phyloP scores from a whole-genome alignment of 2,113 vertebrate genomes.

The Caracal caracal region DNA sequence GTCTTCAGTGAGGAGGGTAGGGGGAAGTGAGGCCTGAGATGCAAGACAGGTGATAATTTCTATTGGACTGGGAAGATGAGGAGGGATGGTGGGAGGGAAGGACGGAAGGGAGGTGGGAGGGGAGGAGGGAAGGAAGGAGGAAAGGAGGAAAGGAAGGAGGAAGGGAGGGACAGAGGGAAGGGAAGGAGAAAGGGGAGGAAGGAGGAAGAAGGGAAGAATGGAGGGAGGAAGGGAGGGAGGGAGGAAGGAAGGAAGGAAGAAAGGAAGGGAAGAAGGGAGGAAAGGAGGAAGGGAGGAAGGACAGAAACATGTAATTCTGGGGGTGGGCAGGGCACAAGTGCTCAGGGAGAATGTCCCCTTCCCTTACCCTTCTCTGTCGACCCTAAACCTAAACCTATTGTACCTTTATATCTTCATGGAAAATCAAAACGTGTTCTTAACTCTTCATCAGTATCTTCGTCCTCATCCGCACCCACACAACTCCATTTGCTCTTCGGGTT shows the following conservation, averaged over 20 bases:
- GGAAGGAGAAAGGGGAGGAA: neutral
- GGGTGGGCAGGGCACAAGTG: neutral
- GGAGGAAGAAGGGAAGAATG: neutral
- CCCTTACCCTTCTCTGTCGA: neutral
- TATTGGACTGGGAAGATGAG: neutral
- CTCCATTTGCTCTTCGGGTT: neutral
- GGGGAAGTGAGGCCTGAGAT: neutral
- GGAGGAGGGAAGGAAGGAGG: neutral
- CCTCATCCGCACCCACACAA: neutral
- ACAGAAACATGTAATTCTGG: neutral
- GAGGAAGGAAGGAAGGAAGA: neutral
- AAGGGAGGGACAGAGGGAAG: neutral
- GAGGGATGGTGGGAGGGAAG: neutral
- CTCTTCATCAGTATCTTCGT: neutral
- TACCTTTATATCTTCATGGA: constrained; percentile 34
- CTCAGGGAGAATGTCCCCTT: neutral
- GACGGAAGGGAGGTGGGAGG: neutral
- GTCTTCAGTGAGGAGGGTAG: neutral
- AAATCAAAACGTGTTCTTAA: constrained; percentile 20
- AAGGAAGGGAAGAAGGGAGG: neutral
- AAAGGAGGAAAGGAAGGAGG: neutral
- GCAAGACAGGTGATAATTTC: neutral
- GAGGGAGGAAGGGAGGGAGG: neutral
- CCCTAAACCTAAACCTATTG: neutral
- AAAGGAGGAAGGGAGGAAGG: neutral